Conservation (phyloP, 2,888 invertebrate species). For the Lypha dubia region DNA sequence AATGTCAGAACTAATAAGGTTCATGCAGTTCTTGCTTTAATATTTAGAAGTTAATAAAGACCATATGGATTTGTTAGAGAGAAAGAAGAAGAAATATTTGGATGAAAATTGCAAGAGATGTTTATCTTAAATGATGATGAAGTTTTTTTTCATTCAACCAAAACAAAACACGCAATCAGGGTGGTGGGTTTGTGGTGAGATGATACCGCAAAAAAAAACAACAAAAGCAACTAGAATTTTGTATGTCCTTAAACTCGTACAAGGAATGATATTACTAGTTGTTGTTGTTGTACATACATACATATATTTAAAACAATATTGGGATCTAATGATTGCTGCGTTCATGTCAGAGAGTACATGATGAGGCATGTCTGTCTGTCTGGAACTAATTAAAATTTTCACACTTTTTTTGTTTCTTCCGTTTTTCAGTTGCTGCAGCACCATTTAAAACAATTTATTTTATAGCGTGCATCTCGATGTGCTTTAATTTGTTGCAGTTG, state of each 20-base stretch:
- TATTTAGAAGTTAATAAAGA: constrained; percentile 55
- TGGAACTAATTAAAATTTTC: constrained; percentile 84
- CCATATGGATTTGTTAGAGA: constrained; percentile 43
- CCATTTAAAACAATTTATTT: constrained; percentile 66
- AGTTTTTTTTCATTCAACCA: constrained; percentile 22
- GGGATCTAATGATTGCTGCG: constrained; percentile 60
- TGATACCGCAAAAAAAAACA: constrained; percentile 51
- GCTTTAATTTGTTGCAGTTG: constrained; percentile 69
- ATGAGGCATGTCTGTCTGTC: constrained; percentile 76
- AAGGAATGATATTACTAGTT: background rate
- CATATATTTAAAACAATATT: constrained; percentile 49
- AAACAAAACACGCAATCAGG: constrained; percentile 35
- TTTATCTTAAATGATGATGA: constrained; percentile 67
- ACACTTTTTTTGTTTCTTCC: constrained; percentile 78
- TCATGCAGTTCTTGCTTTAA: constrained; percentile 21
- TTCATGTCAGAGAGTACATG: background rate
- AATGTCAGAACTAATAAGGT: constrained; percentile 59
- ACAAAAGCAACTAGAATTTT: constrained; percentile 18
- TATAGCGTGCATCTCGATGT: constrained; percentile 43
- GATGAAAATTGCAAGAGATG: constrained; percentile 47
- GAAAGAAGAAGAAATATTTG: background rate
- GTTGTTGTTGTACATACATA: too few relatives aligned
- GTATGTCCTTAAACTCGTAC: background rate
- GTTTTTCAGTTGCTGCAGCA: constrained; percentile 11
- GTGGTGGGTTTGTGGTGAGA: constrained; percentile 54